phyloP scores from a whole-genome alignment of 2,113 vertebrate species.

The Thalassoma bifasciatum region DNA sequence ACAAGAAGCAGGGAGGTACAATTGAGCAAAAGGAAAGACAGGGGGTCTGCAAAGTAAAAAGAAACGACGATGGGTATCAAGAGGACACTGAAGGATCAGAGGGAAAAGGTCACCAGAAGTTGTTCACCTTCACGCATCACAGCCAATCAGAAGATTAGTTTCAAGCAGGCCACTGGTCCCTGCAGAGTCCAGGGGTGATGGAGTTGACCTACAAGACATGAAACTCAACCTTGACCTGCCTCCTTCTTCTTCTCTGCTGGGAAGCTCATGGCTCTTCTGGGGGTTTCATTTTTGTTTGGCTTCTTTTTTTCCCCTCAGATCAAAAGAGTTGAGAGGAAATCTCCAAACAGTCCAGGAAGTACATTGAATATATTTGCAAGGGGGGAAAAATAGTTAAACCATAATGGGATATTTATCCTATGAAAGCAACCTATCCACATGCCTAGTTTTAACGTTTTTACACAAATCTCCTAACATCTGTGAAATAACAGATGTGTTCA shows the following conservation, averaged over 20 bases:
- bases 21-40: conserved; percentile 2
- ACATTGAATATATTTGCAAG: too few species aligned
- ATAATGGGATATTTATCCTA: too few species aligned
- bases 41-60: conserved; percentile 10
- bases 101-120: conserved; percentile 10
- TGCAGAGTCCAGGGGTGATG: conserved; percentile 5
- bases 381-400: too few species aligned
- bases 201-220: conserved; percentile 23
- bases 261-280: neutral
- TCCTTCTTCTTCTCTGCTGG: conserved; percentile 10
- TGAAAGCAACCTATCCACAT: too few species aligned
- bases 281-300: neutral
- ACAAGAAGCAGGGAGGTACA: conserved; percentile 6
- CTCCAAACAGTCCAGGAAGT: too few species aligned
- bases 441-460: too few species aligned
- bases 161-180: neutral
- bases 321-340: neutral
- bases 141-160: conserved; percentile 25
- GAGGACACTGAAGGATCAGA: neutral
- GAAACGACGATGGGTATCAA: conserved; percentile 1
- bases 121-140: neutral
- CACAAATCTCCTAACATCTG: too few species aligned
- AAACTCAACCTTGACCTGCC: conserved; percentile 9
- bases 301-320: conserved; percentile 4
- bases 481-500: too few species aligned